Conservation (phyloP, 2,888 invertebrate species). For the Drosophila multiciliata region DNA sequence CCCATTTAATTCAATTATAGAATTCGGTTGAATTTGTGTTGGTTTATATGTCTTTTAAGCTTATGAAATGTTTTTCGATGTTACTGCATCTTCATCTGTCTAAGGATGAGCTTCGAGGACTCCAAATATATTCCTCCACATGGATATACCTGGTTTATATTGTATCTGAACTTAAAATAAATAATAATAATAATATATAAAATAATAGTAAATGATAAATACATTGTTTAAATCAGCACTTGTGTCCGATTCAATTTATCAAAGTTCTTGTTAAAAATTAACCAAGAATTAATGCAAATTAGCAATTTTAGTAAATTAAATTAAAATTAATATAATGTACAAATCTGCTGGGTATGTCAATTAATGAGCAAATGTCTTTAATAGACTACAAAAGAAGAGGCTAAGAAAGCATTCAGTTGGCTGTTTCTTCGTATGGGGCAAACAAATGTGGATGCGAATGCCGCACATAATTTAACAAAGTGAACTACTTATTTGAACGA, state of each 20-base stretch:
- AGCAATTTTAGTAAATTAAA: too few relatives aligned
- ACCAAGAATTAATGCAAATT: not conserved
- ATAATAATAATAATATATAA: too few relatives aligned
- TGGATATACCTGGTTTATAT: too few relatives aligned
- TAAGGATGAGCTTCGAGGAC: not conserved
- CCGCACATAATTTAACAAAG: slow-evolving; percentile 75
- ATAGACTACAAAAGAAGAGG: slow-evolving; percentile 2
- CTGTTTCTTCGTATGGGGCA: slow-evolving; percentile 18
- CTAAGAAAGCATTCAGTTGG: slow-evolving; percentile 17
- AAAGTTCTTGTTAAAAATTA: not conserved
- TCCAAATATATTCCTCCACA: not conserved
- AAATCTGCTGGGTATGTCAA: slow-evolving; percentile 5
- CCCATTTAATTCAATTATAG: too few relatives aligned
- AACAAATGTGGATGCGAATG: slow-evolving; percentile 53
- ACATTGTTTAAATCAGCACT: not conserved
- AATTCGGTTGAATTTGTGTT: not conserved
- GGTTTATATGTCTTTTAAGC: not conserved
- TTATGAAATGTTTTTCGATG: not conserved
- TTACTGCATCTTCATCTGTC: not conserved
- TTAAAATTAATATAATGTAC: too few relatives aligned
- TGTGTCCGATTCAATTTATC: not conserved
- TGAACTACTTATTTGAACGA: slow-evolving; percentile 58
- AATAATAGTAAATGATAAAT: too few relatives aligned
- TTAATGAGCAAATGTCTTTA: slow-evolving; percentile 26
- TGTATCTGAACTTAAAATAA: too few relatives aligned